Base-by-base conservation (phyloP, 2,113 vertebrate genomes). In the Cercopithecus mona region DNA sequence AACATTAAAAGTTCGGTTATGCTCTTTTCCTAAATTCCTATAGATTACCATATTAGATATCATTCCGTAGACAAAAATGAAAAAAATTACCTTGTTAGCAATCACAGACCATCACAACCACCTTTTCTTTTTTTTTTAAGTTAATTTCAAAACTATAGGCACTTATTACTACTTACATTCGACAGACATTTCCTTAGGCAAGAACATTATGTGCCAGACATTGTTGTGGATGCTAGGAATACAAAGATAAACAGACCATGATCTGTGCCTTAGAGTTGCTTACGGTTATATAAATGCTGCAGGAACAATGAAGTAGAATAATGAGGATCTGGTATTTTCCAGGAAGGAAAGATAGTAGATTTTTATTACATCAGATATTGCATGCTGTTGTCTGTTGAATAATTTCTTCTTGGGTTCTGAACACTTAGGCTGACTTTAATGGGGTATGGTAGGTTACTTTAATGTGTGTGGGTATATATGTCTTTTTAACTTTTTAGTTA, bases 11-110 rank as follows among this genome's bases (percentile, higher is more conserved):
- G 3, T 96, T 96, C 30, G 79, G 6, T 90, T 88, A 72, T 14
- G 23, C 73, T 91, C 6, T 95, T 89, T 92, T 73, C 48, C 85
- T 87, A 92, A 45, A 75, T 95, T 95, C n/a, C 20, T 96, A 6
- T 80, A 79, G 78, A 95, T 83, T 76, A 38, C 23, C 94, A 2
- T 61, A 45, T 75, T 78, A 64, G 38, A 68, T 88, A 40, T 27
- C 61, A 61, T 64, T 90, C 27, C 23, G 76, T 43, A 88, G 64
- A 94, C 17, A 73, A 23, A 90, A 95, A 66, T 79, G 75, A 93
- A 87, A 89, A 32, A 94, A 50, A 59, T 50, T 84, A 85, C 32
- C 32, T 55, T 78, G 88, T 90, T 84, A 43, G 59, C 64, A 82
- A 59, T 88, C 91, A 48, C 35, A 92, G 20, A 80, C 43, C 38